phyloP scores from a whole-genome alignment of 2,113 vertebrate species.

The Etia nguti region DNA sequence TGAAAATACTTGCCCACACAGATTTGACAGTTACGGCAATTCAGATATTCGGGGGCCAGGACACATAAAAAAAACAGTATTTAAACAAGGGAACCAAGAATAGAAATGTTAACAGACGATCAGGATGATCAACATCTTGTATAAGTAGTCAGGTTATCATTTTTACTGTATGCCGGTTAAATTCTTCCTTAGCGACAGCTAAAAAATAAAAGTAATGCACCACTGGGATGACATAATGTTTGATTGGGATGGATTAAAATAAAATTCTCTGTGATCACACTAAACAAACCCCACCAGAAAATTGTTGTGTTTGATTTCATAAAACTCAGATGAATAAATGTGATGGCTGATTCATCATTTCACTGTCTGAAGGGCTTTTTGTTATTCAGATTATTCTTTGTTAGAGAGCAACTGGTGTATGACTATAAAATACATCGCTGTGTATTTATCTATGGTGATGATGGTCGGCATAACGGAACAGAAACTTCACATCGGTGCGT shows the following conservation, averaged over 20 bases:
- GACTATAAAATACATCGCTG: neutral
- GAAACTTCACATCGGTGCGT: neutral
- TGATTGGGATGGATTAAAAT: neutral
- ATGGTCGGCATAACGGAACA: neutral
- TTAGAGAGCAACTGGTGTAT: neutral
- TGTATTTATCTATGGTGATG: neutral
- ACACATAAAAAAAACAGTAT: neutral
- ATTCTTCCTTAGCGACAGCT: neutral
- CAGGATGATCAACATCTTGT: neutral
- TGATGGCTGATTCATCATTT: neutral
- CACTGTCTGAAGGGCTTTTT: neutral
- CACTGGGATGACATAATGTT: neutral
- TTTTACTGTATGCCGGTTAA: neutral
- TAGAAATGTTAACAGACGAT: neutral
- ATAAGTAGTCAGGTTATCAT: neutral
- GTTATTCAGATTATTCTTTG: neutral
- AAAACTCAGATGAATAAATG: neutral
- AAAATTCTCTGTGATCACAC: neutral
- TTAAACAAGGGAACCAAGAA: neutral
- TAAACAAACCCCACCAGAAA: neutral
- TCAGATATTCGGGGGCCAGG: neutral
- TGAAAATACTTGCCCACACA: neutral
- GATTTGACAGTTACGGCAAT: neutral
- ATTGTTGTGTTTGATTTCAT: neutral
- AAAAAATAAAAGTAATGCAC: neutral